Conservation (phyloP, 1,140 invertebrate species). For the Trachelipus rathkii region DNA sequence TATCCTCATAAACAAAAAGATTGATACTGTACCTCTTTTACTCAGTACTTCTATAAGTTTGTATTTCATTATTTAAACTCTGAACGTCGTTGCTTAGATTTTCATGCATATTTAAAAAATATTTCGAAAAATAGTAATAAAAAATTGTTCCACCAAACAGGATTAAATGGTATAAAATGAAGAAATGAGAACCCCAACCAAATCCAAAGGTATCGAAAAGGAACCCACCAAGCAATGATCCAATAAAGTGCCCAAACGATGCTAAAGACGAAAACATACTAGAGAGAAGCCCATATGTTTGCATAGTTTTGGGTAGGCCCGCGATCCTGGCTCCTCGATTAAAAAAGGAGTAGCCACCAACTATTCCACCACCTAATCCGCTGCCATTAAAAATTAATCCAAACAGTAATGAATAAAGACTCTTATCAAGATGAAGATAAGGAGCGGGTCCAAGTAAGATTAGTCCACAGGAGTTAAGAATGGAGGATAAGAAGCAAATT, state of each 20-base stretch:
- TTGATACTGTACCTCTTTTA: too few relatives aligned
- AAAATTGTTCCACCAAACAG: too few relatives aligned
- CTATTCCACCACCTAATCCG: slow-evolving; percentile 72
- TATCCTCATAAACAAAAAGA: too few relatives aligned
- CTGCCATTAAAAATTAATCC: slow-evolving; percentile 73
- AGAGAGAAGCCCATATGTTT: slow-evolving; percentile 78
- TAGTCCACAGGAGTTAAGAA: slow-evolving; percentile 63
- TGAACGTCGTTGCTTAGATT: too few relatives aligned
- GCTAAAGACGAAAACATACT: slow-evolving; percentile 80
- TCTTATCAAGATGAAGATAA: slow-evolving; percentile 32
- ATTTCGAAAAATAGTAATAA: too few relatives aligned
- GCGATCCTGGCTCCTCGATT: slow-evolving; percentile 65
- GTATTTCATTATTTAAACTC: too few relatives aligned
- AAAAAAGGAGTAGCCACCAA: slow-evolving; percentile 71
- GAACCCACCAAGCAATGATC: slow-evolving; percentile 72
- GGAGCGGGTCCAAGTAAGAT: slow-evolving; percentile 63
- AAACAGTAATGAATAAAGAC: slow-evolving; percentile 53
- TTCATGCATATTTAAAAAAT: too few relatives aligned
- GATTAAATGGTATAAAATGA: too few relatives aligned
- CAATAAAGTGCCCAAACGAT: slow-evolving; percentile 75
- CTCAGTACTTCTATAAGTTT: too few relatives aligned
- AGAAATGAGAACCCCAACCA: slow-evolving; percentile 52
- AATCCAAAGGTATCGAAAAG: slow-evolving; percentile 71
- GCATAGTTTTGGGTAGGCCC: slow-evolving; percentile 74
- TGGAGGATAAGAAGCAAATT: slow-evolving; percentile 62